These are phyloP conservation scores for Apostichopus japonicus DNA, from an alignment of 35 echinoderm and acorn worm genomes.

Conservation along the genomic window DNA sequence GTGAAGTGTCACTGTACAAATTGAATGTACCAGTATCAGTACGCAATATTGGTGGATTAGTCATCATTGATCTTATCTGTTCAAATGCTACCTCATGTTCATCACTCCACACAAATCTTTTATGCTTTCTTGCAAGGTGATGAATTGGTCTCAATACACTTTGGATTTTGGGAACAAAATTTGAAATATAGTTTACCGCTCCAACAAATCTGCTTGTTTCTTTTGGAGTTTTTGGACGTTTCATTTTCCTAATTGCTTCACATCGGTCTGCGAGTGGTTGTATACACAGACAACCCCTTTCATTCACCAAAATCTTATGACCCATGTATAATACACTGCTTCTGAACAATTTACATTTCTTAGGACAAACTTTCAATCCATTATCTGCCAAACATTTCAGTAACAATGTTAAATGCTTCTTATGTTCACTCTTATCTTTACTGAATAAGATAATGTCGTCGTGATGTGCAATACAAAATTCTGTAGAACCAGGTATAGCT, in stretches of 20 bases:
- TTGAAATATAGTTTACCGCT: no score
- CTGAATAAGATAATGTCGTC: no score
- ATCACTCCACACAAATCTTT: constrained; percentile 33
- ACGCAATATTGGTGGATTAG: constrained; percentile 17
- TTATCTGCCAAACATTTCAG: not conserved
- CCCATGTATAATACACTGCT: no score
- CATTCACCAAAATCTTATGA: no score
- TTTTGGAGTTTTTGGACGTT: not conserved
- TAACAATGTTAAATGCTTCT: no score
- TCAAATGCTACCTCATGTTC: constrained; percentile 33
- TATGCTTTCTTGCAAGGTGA: constrained; percentile 13
- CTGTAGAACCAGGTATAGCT: constrained; percentile 38
- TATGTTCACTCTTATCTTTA: no score
- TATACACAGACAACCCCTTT: no score
- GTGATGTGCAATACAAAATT: constrained; percentile 21
- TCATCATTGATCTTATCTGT: constrained; percentile 43
- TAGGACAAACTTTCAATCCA: constrained; percentile 33
- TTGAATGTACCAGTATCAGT: constrained; percentile 29
- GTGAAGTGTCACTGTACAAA: constrained; percentile 55
- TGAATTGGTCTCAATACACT: constrained; percentile 15
- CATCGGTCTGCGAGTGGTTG: no score
- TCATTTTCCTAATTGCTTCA: no score
- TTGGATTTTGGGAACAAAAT: not conserved
- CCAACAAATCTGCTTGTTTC: no score
- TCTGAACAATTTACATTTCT: no score